Base-by-base conservation (phyloP, 2,888 invertebrate species). In the Cylloceria caligata region DNA sequence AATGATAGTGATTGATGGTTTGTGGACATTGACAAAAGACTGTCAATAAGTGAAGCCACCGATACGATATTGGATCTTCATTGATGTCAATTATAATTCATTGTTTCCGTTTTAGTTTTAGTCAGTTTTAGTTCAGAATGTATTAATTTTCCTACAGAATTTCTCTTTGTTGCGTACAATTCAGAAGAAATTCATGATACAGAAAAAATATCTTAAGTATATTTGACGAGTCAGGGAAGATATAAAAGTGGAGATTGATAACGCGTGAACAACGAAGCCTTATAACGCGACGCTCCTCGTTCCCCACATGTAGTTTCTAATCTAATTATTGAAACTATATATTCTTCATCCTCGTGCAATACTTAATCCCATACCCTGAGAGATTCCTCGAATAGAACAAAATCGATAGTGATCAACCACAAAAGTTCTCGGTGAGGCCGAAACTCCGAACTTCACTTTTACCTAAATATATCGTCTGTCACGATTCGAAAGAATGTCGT, bases 181-280 rank as follows among this genome's bases (percentile, higher is more conserved):
- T n/a, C n/a, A n/a, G n/a, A n/a, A n/a, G n/a, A n/a, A n/a, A 21
- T 21, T 5, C 21, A 9, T 11, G 49, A 49, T 49, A 49, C 21
- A 11, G 11, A 21, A 21, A 11, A 24, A 24, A 52, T 52, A 34
- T 60, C 9, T n/a, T 19, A 19, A 36, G 24, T 42, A 13, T 11
- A 39, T 64, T 64, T 2, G 39, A 42, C 39, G 42, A 64, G 45
- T 52, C 19, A 5, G 60, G 45, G 79, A 83, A 83, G 82, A 80
- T 83, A 76, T 82, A 82, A 79, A 82, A 82, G 79, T 75, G 82
- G 68, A 78, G 79, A 82, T 82, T 82, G 67, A 79, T 82, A 79
- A 82, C 65, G n/a, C n/a, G 74, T 82, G 79, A 71, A 82, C 65
- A 71, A 60, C 19, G 82, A 82, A 82, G 71, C 82, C 82, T n/a